Percentiles rank a stretch among this genome's conserved stretches.
Evolutionary conservation across 2,113 vertebrate genomes (phyloP).

Genomic region (Pomatostomus ruficeps): DNA sequence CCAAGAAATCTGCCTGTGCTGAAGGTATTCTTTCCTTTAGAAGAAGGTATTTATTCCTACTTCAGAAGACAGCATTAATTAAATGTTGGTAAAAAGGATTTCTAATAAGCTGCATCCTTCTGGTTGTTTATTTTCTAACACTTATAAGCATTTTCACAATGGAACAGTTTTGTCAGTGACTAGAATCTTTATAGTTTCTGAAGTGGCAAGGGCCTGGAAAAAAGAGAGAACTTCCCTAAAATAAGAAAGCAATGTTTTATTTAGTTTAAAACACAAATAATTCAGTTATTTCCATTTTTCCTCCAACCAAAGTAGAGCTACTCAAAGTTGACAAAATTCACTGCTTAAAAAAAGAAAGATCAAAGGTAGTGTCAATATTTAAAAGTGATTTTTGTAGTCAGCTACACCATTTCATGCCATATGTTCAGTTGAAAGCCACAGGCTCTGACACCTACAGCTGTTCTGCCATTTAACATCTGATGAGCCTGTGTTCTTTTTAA

Average conservation of each 20-base stretch:
- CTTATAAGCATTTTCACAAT: neutral
- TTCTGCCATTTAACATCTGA: conserved; percentile 34
- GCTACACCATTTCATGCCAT: neutral
- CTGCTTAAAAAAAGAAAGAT: neutral
- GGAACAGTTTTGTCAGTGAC: neutral
- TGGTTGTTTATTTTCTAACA: neutral
- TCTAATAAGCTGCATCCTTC: neutral
- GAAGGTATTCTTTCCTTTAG: neutral
- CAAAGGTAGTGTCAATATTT: conserved; percentile 41
- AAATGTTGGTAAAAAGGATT: neutral
- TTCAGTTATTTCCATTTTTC: neutral
- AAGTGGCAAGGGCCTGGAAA: neutral
- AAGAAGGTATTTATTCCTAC: neutral
- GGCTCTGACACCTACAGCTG: conserved; percentile 51
- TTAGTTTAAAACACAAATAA: neutral
- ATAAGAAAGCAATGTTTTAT: neutral
- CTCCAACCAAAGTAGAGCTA: neutral
- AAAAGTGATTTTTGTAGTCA: conserved; percentile 2
- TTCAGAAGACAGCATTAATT: conserved; percentile 14
- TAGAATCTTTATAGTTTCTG: neutral
- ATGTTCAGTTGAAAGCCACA: neutral
- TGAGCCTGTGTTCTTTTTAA: neutral
- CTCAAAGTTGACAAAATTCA: neutral
- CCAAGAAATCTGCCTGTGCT: neutral
- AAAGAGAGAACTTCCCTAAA: neutral